These are phyloP conservation scores for Orussus abietinus DNA, from an alignment of 1,140 invertebrate genomes.

Conservation along the genomic window DNA sequence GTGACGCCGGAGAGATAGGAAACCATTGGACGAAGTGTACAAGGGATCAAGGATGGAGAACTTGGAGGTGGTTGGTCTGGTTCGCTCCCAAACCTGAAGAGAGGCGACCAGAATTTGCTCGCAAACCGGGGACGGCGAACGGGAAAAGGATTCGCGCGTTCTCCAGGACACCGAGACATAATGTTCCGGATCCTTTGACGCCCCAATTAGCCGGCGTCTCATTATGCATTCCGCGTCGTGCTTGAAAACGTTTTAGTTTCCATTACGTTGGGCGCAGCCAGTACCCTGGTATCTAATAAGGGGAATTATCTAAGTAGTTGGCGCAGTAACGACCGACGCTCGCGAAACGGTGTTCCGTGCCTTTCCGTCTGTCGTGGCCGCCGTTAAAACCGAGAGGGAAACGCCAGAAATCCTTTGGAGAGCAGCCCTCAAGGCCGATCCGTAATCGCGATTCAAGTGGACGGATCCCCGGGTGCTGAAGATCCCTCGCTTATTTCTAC, in stretches of 20 bases:
- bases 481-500: too few relatives aligned
- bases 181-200: constrained; percentile 26
- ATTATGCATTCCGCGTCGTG: constrained; percentile 24
- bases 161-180: constrained; percentile 13
- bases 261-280: constrained; percentile 20
- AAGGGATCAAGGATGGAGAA: too few relatives aligned
- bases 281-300: constrained; percentile 22
- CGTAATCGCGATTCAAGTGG: too few relatives aligned
- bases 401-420: neutral
- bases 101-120: neutral
- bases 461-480: too few relatives aligned
- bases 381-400: neutral
- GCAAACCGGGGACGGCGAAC: neutral
- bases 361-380: neutral
- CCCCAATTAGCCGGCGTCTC: constrained; percentile 22
- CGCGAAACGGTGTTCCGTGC: neutral
- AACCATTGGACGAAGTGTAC: too few relatives aligned
- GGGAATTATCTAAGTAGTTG: constrained; percentile 25
- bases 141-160: constrained; percentile 12
- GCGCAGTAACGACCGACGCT: constrained; percentile 5
- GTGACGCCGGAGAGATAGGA: too few relatives aligned
- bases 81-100: too few relatives aligned
- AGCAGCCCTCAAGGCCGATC: neutral
- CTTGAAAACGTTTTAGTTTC: constrained; percentile 29
- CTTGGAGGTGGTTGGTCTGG: too few relatives aligned